Evolutionary conservation across 1,140 invertebrate genomes (phyloP), one percentile per base, ranked within the genome.

Genomic region (Trigoniulus corallinus): DNA sequence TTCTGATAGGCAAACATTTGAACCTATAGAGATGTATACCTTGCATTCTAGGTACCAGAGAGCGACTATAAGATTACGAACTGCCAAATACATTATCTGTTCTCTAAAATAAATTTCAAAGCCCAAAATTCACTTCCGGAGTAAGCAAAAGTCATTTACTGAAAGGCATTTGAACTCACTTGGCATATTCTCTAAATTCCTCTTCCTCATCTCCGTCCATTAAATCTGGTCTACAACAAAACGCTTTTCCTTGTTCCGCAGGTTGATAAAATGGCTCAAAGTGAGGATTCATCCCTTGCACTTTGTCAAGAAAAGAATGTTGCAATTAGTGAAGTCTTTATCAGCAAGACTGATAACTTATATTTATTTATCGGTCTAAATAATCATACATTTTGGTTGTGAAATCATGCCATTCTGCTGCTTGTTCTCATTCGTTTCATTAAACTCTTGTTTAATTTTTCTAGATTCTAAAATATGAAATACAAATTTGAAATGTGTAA

Each of bases 1-100:
- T 41, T 55, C 15, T 56, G 13, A 27, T 39, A 22, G 29, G 24
- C 3, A 58, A 24, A n/a, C n/a, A n/a, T n/a, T n/a, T n/a, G n/a
- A n/a, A n/a, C n/a, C n/a, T n/a, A n/a, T n/a, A n/a, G n/a, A n/a
- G n/a, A n/a, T n/a, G 49, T 61, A 56, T 55, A 70, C 69, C 59
- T 67, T 68, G 21, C 61, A 62, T 58, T 71, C 66, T 20, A 66
- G 49, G 51, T 62, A 62, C 71, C 71, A 73, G 10, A 71, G 45
- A 21, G 67, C 58, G 18, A 72, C 47, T 47, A 72, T 58, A 20
- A 70, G 54, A 53, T 73, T 73, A 15, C 71, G 48, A 3, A 73
- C 48, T 22, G 65, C 69, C 24, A 73, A 59, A 57, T 70, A 73
- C 24, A 66, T 63, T 22, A 61, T 59, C 18, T 61, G 65, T 52